Evolutionary conservation across 2,113 vertebrate species (phyloP).

Genomic region (Channa argus): DNA sequence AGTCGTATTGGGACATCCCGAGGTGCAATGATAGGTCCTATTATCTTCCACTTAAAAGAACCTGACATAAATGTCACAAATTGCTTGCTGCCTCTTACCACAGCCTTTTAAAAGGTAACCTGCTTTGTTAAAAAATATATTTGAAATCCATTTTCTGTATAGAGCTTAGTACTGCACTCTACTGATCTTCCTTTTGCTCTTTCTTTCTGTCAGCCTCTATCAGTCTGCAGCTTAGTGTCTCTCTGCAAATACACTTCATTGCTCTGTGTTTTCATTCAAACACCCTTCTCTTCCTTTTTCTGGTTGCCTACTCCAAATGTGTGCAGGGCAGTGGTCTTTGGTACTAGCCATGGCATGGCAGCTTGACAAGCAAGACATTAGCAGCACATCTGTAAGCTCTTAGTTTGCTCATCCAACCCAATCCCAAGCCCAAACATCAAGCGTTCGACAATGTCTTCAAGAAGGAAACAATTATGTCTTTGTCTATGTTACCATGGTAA

Average conservation of each 20-base stretch:
- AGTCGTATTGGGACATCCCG: too few relatives aligned
- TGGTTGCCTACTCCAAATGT: background rate
- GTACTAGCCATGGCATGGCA: constrained; percentile 27
- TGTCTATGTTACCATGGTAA: background rate
- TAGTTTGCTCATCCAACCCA: constrained; percentile 40
- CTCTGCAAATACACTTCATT: background rate
- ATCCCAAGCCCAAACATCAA: constrained; percentile 28
- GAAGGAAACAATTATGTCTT: background rate
- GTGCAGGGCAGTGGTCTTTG: constrained; percentile 3
- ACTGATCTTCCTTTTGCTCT: background rate
- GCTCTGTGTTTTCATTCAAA: constrained; percentile 17
- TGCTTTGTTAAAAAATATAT: background rate
- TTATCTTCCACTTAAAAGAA: constrained; percentile 41
- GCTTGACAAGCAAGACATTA: constrained; percentile 50
- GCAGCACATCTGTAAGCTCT: constrained; percentile 64
- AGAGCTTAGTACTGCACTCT: background rate
- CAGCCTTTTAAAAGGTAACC: background rate
- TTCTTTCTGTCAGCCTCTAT: background rate
- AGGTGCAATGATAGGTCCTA: constrained; percentile 14
- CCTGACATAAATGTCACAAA: background rate
- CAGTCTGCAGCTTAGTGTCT: background rate
- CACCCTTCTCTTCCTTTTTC: background rate
- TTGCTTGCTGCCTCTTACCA: constrained; percentile 1
- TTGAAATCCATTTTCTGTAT: background rate
- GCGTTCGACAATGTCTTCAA: background rate